phyloP scores from a whole-genome alignment of 2,113 vertebrate genomes.

The Leptodactylus fuscus region DNA sequence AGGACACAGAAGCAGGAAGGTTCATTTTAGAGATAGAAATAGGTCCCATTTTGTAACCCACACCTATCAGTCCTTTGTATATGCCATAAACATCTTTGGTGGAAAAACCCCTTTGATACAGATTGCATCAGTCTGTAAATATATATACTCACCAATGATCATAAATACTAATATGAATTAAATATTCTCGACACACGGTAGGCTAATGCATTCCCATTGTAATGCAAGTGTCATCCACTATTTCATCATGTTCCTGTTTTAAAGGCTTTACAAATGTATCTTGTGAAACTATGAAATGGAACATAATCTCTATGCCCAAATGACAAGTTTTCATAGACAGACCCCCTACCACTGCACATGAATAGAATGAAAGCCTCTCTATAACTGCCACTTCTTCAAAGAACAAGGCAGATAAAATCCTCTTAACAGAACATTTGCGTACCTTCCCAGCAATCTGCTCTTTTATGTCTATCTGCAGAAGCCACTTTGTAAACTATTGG shows the following conservation, averaged over 20 bases:
- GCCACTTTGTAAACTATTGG: background rate
- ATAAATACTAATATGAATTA: background rate
- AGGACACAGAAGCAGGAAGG: too few relatives aligned
- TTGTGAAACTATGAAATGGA: background rate
- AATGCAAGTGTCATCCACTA: background rate
- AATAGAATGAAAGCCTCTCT: conserved; percentile 5
- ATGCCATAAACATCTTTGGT: too few relatives aligned
- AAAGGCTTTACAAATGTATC: background rate
- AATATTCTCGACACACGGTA: background rate
- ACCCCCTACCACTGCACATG: background rate
- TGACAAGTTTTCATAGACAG: background rate
- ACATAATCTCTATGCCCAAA: background rate
- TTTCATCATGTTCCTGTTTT: background rate
- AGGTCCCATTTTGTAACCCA: too few relatives aligned
- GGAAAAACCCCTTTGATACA: too few relatives aligned
- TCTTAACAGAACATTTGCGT: background rate
- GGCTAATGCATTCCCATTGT: background rate
- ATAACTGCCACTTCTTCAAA: background rate
- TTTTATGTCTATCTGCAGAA: background rate
- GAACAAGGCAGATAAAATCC: background rate
- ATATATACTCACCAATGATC: too few relatives aligned
- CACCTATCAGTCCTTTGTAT: too few relatives aligned
- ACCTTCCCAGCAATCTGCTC: background rate
- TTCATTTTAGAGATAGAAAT: too few relatives aligned
- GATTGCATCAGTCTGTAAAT: background rate